These are phyloP conservation scores for Drosophila anceps DNA, from an alignment of 2,888 invertebrate species.

Conservation along the genomic window DNA sequence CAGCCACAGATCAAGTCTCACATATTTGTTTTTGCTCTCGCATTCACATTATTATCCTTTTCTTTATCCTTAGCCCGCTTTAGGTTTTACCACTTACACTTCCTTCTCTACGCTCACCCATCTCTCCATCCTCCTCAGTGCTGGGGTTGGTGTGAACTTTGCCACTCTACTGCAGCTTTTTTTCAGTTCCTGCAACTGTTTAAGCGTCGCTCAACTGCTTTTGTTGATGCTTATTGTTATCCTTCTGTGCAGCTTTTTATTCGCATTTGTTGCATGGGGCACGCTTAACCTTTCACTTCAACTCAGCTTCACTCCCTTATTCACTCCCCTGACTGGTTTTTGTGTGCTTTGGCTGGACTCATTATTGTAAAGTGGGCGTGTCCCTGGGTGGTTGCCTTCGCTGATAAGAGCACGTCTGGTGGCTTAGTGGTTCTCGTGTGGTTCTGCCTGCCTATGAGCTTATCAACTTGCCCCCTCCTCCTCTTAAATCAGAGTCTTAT, in stretches of 20 bases:
- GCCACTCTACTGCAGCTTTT: slow-evolving; percentile 81
- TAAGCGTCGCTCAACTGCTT: slow-evolving; percentile 48
- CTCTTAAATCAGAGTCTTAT: slow-evolving; percentile 42
- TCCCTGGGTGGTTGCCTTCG: slow-evolving; percentile 29
- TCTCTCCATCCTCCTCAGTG: background rate
- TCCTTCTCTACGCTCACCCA: background rate
- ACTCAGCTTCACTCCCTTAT: background rate
- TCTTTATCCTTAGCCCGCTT: slow-evolving; percentile 35
- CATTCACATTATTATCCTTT: slow-evolving; percentile 66
- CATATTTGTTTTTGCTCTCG: slow-evolving; percentile 56
- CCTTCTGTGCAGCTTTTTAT: slow-evolving; percentile 29
- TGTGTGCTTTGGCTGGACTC: slow-evolving; percentile 24
- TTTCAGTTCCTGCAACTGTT: slow-evolving; percentile 50
- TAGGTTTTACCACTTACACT: slow-evolving; percentile 22
- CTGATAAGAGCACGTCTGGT: slow-evolving; percentile 69
- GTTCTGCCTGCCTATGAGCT: slow-evolving; percentile 22
- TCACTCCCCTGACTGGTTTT: slow-evolving; percentile 7
- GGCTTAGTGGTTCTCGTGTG: slow-evolving; percentile 54
- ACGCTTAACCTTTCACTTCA: slow-evolving; percentile 33
- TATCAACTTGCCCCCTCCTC: slow-evolving; percentile 30
- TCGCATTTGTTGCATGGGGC: slow-evolving; percentile 51
- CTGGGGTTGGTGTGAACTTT: slow-evolving; percentile 83
- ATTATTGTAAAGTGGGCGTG: slow-evolving; percentile 44
- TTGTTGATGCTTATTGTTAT: slow-evolving; percentile 46
- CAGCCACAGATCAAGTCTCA: slow-evolving; percentile 54